These are phyloP conservation scores for Melitaea cinxia DNA, from an alignment of 1,140 invertebrate genomes.

Conservation along the genomic window DNA sequence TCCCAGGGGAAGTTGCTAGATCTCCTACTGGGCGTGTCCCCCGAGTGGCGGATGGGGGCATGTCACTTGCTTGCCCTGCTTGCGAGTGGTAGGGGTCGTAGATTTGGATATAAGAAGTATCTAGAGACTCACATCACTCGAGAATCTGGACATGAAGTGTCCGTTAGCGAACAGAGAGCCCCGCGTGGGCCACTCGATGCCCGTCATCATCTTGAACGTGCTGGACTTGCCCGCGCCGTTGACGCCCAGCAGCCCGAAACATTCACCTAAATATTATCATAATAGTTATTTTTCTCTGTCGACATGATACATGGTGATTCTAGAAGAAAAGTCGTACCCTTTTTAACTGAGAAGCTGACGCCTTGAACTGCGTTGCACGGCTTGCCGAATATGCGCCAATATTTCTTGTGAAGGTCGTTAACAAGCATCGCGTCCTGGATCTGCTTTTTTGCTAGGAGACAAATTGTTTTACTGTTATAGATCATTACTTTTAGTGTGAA, in stretches of 20 bases:
- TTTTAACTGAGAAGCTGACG: slow-evolving; percentile 65
- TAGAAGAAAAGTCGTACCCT: slow-evolving; percentile 47
- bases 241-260: slow-evolving; percentile 90
- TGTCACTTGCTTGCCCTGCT: no score
- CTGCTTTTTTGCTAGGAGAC: slow-evolving; percentile 47
- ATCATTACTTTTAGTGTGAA: slow-evolving; percentile 6
- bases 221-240: slow-evolving; percentile 91
- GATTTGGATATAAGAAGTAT: background rate
- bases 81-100: no score
- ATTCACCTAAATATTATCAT: slow-evolving; percentile 81
- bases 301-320: background rate
- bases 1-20: no score
- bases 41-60: no score
- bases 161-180: slow-evolving; percentile 75
- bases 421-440: slow-evolving; percentile 64
- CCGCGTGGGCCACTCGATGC: slow-evolving; percentile 83
- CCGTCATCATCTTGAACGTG: slow-evolving; percentile 89
- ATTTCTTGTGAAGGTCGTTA: slow-evolving; percentile 64
- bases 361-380: slow-evolving; percentile 59
- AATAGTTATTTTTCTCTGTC: background rate
- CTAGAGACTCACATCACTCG: slow-evolving; percentile 33
- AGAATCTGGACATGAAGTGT: slow-evolving; percentile 34
- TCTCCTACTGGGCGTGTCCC: no score
- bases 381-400: slow-evolving; percentile 36
- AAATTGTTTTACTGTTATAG: no score